These are phyloP conservation scores for Drosophila athabasca DNA, from an alignment of 1,140 invertebrate genomes.

Conservation along the genomic window DNA sequence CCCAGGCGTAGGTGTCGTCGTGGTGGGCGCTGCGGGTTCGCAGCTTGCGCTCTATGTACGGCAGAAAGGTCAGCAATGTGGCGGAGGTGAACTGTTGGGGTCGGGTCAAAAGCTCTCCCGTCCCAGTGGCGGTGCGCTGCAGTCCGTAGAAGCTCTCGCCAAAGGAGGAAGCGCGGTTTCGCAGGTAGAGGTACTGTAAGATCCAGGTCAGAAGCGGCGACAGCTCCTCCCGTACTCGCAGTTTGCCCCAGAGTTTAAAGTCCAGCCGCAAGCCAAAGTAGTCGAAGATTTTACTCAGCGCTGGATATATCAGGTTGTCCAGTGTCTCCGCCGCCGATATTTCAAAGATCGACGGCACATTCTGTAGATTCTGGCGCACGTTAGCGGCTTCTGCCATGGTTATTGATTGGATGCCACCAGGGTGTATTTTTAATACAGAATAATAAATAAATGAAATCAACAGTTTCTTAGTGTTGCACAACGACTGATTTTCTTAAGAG, in stretches of 20 bases:
- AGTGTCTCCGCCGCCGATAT: slow-evolving; percentile 77
- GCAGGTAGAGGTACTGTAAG: slow-evolving; percentile 73
- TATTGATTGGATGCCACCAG: background rate
- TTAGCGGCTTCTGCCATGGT: slow-evolving; percentile 73
- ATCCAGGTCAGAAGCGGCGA: slow-evolving; percentile 72
- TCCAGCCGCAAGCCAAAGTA: slow-evolving; percentile 73
- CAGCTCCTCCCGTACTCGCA: slow-evolving; percentile 65
- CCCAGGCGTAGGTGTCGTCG: slow-evolving; percentile 54
- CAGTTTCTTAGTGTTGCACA: slow-evolving; percentile 15
- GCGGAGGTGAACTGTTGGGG: slow-evolving; percentile 66
- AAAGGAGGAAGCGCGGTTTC: slow-evolving; percentile 74
- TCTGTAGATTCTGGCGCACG: slow-evolving; percentile 77
- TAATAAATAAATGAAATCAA: slow-evolving; percentile 22
- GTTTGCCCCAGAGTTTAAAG: slow-evolving; percentile 74
- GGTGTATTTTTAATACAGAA: background rate
- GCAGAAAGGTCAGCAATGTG: slow-evolving; percentile 62
- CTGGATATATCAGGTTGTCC: slow-evolving; percentile 79
- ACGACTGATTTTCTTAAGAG: slow-evolving; percentile 1
- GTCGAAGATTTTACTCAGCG: slow-evolving; percentile 78
- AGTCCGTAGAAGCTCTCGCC: slow-evolving; percentile 80
- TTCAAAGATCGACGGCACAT: slow-evolving; percentile 80
- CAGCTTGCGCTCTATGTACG: slow-evolving; percentile 71
- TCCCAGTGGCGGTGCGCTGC: slow-evolving; percentile 61
- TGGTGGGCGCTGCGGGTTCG: slow-evolving; percentile 54
- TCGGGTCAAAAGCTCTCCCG: slow-evolving; percentile 56